These are phyloP conservation scores for Rhynchomys soricoides DNA, from an alignment of 2,113 vertebrate species.

Conservation along the genomic window DNA sequence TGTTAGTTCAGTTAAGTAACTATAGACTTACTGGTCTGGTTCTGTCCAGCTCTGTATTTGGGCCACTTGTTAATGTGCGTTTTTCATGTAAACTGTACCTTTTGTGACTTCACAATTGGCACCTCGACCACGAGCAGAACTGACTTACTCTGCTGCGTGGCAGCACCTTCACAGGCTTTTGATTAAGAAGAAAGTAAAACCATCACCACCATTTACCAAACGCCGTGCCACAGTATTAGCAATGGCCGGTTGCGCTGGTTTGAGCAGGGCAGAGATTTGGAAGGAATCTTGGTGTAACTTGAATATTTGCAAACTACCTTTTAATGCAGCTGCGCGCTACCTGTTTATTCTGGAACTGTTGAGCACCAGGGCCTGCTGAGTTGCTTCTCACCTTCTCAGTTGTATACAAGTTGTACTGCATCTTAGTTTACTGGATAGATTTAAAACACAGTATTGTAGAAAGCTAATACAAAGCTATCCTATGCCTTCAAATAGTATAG, in stretches of 20 bases:
- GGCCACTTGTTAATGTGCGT: conserved; percentile 55
- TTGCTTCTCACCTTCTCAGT: conserved; percentile 72
- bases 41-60: conserved; percentile 65
- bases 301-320: conserved; percentile 71
- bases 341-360: conserved; percentile 73
- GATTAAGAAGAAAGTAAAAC: conserved; percentile 58
- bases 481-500: conserved; percentile 77
- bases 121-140: conserved; percentile 43
- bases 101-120: conserved; percentile 29
- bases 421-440: conserved; percentile 77
- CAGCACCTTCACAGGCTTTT: conserved; percentile 60
- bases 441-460: conserved; percentile 77
- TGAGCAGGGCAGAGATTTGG: conserved; percentile 65
- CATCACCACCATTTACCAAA: conserved; percentile 43
- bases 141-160: conserved; percentile 55
- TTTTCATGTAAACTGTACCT: conserved; percentile 62
- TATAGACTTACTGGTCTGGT: conserved; percentile 55
- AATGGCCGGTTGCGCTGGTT: conserved; percentile 57
- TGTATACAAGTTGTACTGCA: conserved; percentile 76
- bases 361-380: conserved; percentile 67
- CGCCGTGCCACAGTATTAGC: conserved; percentile 34
- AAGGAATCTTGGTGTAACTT: conserved; percentile 65
- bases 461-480: conserved; percentile 64
- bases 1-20: conserved; percentile 59
- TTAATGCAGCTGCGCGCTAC: conserved; percentile 63